phyloP scores from a whole-genome alignment of 2,797 vertebrate genomes.

The Danio tinwini region DNA sequence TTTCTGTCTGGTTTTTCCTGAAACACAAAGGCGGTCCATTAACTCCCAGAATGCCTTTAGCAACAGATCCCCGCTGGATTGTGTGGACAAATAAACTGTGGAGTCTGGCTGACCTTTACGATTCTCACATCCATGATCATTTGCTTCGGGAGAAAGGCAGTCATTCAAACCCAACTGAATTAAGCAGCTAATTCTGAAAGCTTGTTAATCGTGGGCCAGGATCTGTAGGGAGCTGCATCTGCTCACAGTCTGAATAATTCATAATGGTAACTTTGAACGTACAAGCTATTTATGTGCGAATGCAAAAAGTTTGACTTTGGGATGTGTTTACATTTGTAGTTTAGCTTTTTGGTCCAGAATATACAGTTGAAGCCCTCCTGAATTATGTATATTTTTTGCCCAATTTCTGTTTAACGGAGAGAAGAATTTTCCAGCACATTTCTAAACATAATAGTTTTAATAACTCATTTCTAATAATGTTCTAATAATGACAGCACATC shows the following conservation, averaged over 20 bases:
- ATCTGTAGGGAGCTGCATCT: neutral
- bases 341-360: no score
- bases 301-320: neutral
- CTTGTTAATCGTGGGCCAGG: conserved; percentile 46
- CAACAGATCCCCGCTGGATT: conserved; percentile 31
- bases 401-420: no score
- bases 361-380: no score
- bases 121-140: conserved; percentile 38
- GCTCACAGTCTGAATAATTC: conserved; percentile 6
- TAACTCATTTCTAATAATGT: no score
- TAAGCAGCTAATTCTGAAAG: conserved; percentile 55
- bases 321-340: no score
- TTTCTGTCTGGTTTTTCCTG: conserved; percentile 20
- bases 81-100: conserved; percentile 44
- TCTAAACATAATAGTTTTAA: no score
- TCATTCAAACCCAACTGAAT: conserved; percentile 48
- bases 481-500: no score
- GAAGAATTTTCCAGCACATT: no score
- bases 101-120: conserved; percentile 46
- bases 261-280: neutral
- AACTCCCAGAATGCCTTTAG: conserved; percentile 33
- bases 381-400: no score
- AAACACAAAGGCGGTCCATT: conserved; percentile 31
- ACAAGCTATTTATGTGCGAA: neutral
- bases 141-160: conserved; percentile 32